These are phyloP conservation scores for Eudemis profundana DNA, from an alignment of 2,888 invertebrate species.

Conservation along the genomic window DNA sequence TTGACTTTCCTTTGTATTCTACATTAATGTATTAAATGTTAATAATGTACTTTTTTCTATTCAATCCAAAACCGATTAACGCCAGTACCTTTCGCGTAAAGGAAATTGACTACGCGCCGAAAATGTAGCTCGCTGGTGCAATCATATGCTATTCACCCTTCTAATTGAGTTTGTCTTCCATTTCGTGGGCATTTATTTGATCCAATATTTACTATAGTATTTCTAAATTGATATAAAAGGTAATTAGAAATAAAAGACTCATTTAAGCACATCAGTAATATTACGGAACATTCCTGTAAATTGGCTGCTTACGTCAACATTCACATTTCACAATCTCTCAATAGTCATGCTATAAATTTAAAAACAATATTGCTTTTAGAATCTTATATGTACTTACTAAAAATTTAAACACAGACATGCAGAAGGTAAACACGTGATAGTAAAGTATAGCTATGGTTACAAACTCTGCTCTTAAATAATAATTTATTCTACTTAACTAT, in stretches of 20 bases:
- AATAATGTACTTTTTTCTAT: too few relatives aligned
- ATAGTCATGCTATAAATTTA: constrained; percentile 36
- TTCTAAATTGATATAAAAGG: neutral
- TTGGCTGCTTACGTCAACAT: constrained; percentile 57
- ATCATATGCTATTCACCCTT: too few relatives aligned
- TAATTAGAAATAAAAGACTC: constrained; percentile 59
- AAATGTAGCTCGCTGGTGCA: too few relatives aligned
- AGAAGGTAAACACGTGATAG: constrained; percentile 36
- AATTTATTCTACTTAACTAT: constrained; percentile 14
- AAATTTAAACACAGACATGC: constrained; percentile 36
- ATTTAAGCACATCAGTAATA: constrained; percentile 73
- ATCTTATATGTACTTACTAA: constrained; percentile 56
- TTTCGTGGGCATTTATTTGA: too few relatives aligned
- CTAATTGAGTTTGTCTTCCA: too few relatives aligned
- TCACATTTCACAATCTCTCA: constrained; percentile 45
- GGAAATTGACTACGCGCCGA: too few relatives aligned
- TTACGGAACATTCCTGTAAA: constrained; percentile 57
- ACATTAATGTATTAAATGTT: too few relatives aligned
- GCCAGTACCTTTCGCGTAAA: too few relatives aligned
- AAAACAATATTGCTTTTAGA: constrained; percentile 62
- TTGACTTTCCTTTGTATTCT: too few relatives aligned
- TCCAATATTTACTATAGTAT: neutral
- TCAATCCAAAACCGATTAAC: too few relatives aligned
- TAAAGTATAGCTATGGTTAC: constrained; percentile 34
- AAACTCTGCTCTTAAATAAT: constrained; percentile 25